Conservation (phyloP, 1,140 invertebrate species). For the Ceratina australensis region DNA sequence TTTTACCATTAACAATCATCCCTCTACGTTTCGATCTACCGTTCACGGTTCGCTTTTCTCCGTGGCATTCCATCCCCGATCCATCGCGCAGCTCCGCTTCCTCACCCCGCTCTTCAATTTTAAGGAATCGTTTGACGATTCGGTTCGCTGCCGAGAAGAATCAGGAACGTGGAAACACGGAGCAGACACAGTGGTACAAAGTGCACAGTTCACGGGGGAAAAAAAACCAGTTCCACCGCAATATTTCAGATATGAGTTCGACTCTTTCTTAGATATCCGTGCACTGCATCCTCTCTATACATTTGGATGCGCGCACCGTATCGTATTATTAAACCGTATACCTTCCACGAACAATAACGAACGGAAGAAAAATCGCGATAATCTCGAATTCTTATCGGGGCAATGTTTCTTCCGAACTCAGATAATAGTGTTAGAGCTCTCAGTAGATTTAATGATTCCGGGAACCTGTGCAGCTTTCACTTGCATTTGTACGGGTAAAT, state of each 20-base stretch:
- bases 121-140: conserved; percentile 13
- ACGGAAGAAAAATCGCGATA: neutral
- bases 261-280: neutral
- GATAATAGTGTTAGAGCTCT: no score
- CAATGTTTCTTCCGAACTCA: no score
- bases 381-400: no score
- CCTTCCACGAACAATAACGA: neutral
- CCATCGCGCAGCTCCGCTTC: neutral
- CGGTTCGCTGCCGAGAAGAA: neutral
- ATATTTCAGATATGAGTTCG: conserved; percentile 29
- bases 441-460: no score
- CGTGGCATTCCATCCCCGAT: neutral
- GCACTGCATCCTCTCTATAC: neutral
- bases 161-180: neutral
- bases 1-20: neutral
- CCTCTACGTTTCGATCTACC: neutral
- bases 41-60: neutral
- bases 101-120: neutral
- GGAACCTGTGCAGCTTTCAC: neutral
- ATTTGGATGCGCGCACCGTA: neutral
- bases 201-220: no score
- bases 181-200: neutral
- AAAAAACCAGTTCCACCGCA: neutral
- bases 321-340: conserved; percentile 49
- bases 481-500: neutral